Percentiles rank a stretch among this genome's conserved stretches.
These are phyloP conservation scores for Dysmachus trigonus DNA, from an alignment of 2,888 invertebrate genomes.

Conservation along the genomic window DNA sequence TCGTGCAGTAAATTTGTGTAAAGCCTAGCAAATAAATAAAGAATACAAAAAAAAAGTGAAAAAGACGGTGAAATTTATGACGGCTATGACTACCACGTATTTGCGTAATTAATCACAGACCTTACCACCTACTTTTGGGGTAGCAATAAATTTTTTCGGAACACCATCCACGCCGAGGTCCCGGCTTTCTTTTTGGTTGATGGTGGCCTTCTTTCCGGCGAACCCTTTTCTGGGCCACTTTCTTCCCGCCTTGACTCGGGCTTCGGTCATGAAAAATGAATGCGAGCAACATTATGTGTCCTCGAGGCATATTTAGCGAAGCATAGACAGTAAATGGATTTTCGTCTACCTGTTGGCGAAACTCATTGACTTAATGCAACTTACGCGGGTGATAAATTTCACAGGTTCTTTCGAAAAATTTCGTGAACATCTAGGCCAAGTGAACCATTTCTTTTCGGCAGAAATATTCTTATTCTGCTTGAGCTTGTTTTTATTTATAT, in stretches of 20 bases:
- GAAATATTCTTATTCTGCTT: background rate
- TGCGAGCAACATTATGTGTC: background rate
- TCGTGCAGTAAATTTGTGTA: constrained; percentile 7
- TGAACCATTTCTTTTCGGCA: background rate
- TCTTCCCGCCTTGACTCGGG: background rate
- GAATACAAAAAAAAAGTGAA: background rate
- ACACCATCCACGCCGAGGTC: background rate
- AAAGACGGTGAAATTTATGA: constrained; percentile 26
- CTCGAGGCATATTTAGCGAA: background rate
- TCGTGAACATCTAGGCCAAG: background rate
- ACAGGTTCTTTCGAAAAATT: background rate
- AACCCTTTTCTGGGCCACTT: background rate
- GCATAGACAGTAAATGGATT: constrained; percentile 2
- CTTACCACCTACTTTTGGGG: background rate
- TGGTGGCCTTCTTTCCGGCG: background rate
- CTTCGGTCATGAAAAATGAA: background rate
- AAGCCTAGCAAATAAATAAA: background rate
- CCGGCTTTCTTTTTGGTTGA: background rate
- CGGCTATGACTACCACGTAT: constrained; percentile 27
- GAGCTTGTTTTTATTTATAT: background rate
- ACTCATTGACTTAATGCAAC: constrained; percentile 33
- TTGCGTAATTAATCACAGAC: constrained; percentile 26
- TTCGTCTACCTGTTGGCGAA: constrained; percentile 16
- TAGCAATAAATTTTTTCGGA: constrained; percentile 2
- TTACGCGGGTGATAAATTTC: constrained; percentile 5